These are phyloP conservation scores for Ephialtes manifestator DNA, from an alignment of 2,888 invertebrate genomes.

Conservation along the genomic window DNA sequence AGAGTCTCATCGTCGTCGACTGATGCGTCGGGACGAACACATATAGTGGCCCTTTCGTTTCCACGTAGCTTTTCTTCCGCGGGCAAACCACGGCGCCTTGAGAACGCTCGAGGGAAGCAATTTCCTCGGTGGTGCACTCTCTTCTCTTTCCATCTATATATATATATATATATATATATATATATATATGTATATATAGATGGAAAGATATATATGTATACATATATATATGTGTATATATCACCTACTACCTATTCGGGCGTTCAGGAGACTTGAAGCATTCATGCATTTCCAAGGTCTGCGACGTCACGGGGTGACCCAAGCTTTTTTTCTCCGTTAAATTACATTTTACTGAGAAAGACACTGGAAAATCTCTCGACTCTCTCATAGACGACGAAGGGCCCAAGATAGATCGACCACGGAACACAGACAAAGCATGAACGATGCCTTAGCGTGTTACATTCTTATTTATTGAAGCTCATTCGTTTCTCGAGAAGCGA, in stretches of 20 bases:
- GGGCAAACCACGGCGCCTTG: conserved; percentile 47
- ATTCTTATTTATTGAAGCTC: conserved; percentile 2
- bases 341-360: conserved; percentile 69
- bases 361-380: conserved; percentile 51
- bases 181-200: no score
- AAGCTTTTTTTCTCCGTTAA: conserved; percentile 55
- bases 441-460: background rate
- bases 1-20: conserved; percentile 5
- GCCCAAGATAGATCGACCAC: conserved; percentile 34
- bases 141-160: background rate
- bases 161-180: conserved; percentile 24
- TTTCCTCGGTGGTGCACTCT: conserved; percentile 54
- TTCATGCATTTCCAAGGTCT: conserved; percentile 70
- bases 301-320: conserved; percentile 46
- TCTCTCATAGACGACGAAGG: conserved; percentile 40
- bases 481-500: conserved; percentile 5
- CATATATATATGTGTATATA: conserved; percentile 1
- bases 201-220: no score
- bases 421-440: conserved; percentile 1
- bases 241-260: conserved; percentile 44
- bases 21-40: conserved; percentile 15
- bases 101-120: conserved; percentile 64
- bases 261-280: conserved; percentile 57
- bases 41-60: conserved; percentile 5
- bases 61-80: conserved; percentile 51